phyloP scores from a whole-genome alignment of 2,797 vertebrate genomes.

The Tinamus major region DNA sequence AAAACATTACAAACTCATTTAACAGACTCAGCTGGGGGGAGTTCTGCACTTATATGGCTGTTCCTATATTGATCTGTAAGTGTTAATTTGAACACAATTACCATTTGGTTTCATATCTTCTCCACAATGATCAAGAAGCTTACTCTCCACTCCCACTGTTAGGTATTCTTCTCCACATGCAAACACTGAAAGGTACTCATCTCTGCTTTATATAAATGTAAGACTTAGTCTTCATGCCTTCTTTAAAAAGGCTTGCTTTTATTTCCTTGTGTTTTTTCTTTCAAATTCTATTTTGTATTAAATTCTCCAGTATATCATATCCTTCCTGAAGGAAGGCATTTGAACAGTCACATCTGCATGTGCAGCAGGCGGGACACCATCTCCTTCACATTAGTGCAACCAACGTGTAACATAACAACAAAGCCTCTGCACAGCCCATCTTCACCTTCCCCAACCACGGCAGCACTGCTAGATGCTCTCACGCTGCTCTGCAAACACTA shows the following conservation, averaged over 20 bases:
- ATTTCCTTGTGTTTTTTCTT: background rate
- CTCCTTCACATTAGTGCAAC: background rate
- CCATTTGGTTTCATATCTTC: background rate
- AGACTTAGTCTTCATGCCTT: background rate
- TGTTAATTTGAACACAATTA: background rate
- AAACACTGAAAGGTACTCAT: background rate
- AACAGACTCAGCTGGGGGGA: background rate
- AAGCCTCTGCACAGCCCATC: background rate
- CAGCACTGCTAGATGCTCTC: no score
- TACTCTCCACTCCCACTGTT: background rate
- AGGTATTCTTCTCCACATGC: background rate
- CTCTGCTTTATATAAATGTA: background rate
- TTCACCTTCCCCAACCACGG: background rate
- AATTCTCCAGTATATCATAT: background rate
- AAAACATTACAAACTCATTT: background rate
- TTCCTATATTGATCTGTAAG: background rate
- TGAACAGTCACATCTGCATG: background rate
- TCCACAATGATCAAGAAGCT: background rate
- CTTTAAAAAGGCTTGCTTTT: background rate
- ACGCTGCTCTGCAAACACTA: accelerated
- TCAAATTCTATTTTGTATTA: background rate
- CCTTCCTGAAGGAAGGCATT: background rate
- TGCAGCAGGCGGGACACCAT: background rate
- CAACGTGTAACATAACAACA: background rate
- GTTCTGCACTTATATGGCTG: background rate